phyloP scores from a whole-genome alignment of 2,888 invertebrate species.

The Chaetogeoica ovagalla region DNA sequence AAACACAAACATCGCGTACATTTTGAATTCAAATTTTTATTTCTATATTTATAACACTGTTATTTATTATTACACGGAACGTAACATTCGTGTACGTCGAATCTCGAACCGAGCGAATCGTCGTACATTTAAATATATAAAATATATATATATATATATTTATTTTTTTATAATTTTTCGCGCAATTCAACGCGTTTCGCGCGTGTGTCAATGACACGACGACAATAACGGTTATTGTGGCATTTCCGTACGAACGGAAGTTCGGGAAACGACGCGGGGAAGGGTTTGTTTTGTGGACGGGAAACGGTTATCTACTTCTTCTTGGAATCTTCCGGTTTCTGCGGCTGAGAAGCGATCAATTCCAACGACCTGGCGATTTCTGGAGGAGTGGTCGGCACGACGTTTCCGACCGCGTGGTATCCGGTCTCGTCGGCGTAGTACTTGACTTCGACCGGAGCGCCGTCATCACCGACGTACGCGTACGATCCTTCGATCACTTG shows the following conservation, averaged over 20 bases:
- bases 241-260: no score
- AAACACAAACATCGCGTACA: neutral
- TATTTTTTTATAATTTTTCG: no score
- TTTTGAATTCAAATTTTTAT: slow-evolving; percentile 18
- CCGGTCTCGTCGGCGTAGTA: slow-evolving; percentile 57
- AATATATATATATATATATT: no score
- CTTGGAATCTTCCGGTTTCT: slow-evolving; percentile 45
- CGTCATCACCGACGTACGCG: slow-evolving; percentile 57
- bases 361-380: slow-evolving; percentile 54
- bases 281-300: no score
- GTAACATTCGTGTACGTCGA: slow-evolving; percentile 3
- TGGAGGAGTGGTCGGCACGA: slow-evolving; percentile 55
- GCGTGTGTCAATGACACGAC: no score
- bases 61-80: slow-evolving; percentile 21
- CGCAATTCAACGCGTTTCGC: no score
- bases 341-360: slow-evolving; percentile 38
- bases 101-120: no score
- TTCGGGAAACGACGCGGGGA: no score
- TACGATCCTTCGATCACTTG: slow-evolving; percentile 57
- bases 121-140: no score
- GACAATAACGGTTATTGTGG: no score
- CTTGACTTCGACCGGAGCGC: slow-evolving; percentile 56
- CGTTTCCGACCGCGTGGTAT: slow-evolving; percentile 66
- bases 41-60: slow-evolving; percentile 3
- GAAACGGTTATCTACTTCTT: slow-evolving; percentile 10